These are phyloP conservation scores for Sapajus apella DNA, from an alignment of 2,113 vertebrate species.

Conservation along the genomic window DNA sequence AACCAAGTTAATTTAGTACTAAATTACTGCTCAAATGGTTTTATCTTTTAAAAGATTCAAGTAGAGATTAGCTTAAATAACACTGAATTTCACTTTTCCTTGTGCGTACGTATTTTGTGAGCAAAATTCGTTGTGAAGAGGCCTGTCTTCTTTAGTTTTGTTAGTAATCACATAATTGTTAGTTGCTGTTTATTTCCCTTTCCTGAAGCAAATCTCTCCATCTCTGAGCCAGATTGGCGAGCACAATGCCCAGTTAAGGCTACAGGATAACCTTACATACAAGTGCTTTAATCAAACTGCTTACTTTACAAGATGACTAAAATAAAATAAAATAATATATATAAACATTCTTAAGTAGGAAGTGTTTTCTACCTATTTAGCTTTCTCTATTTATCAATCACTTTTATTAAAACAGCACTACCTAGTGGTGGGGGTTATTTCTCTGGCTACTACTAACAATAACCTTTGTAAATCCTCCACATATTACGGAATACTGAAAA, in stretches of 20 bases:
- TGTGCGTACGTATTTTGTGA: background rate
- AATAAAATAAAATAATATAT: background rate
- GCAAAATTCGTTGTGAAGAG: background rate
- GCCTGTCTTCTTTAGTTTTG: conserved; percentile 40
- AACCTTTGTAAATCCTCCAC: background rate
- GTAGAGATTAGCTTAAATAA: conserved; percentile 70
- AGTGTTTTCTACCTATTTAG: background rate
- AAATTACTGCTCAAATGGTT: conserved; percentile 64
- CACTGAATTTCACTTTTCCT: conserved; percentile 60
- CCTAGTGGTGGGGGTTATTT: background rate
- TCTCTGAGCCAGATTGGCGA: background rate
- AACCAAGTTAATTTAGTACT: conserved; percentile 59
- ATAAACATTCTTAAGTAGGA: background rate
- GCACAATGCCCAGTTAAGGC: background rate
- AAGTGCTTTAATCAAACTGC: background rate
- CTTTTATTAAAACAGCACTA: conserved; percentile 20
- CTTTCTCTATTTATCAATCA: background rate
- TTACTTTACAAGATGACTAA: background rate
- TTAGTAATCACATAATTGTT: background rate
- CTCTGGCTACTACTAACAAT: background rate
- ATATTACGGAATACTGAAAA: background rate
- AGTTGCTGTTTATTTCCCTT: background rate
- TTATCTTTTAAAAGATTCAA: conserved; percentile 72
- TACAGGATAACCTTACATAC: background rate
- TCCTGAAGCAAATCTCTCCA: conserved; percentile 27